Evolutionary conservation across 2,113 vertebrate genomes (phyloP).

Genomic region (Engystomops pustulosus): DNA sequence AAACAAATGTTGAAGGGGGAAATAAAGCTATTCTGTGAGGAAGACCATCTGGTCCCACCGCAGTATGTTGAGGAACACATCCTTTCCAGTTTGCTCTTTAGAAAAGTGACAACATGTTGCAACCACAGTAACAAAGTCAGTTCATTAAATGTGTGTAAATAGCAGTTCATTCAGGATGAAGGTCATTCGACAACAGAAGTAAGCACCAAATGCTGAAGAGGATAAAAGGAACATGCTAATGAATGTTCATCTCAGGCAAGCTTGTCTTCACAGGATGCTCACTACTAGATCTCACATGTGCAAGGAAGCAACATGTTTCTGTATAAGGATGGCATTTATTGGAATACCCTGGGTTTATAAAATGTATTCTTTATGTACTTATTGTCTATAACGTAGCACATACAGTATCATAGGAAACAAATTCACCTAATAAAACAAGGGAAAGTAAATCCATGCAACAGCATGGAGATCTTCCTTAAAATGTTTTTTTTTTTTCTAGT

Average conservation of each 20-base stretch:
- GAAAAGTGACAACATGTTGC: slow-evolving; percentile 23
- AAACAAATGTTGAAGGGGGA: neutral
- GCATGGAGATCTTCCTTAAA: too few species aligned
- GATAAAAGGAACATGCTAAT: slow-evolving; percentile 68
- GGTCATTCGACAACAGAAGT: slow-evolving; percentile 65
- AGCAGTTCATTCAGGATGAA: slow-evolving; percentile 51
- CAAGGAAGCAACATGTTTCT: neutral
- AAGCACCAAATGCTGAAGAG: slow-evolving; percentile 67
- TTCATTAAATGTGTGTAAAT: slow-evolving; percentile 50
- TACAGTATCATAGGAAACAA: too few species aligned
- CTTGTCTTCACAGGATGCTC: slow-evolving; percentile 54
- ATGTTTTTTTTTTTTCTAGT: too few species aligned
- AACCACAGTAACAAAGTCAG: neutral
- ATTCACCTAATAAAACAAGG: too few species aligned
- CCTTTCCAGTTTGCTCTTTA: slow-evolving; percentile 30
- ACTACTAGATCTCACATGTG: neutral
- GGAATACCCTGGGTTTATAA: neutral
- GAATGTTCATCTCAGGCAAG: slow-evolving; percentile 61
- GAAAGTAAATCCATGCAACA: too few species aligned
- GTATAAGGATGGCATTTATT: neutral
- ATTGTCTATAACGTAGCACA: too few species aligned
- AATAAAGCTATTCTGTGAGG: neutral
- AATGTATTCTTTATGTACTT: too few species aligned
- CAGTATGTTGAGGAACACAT: neutral
- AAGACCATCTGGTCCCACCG: neutral